Evolutionary conservation across 2,113 vertebrate genomes (phyloP).

Genomic region (Cochlearius cochlearius): DNA sequence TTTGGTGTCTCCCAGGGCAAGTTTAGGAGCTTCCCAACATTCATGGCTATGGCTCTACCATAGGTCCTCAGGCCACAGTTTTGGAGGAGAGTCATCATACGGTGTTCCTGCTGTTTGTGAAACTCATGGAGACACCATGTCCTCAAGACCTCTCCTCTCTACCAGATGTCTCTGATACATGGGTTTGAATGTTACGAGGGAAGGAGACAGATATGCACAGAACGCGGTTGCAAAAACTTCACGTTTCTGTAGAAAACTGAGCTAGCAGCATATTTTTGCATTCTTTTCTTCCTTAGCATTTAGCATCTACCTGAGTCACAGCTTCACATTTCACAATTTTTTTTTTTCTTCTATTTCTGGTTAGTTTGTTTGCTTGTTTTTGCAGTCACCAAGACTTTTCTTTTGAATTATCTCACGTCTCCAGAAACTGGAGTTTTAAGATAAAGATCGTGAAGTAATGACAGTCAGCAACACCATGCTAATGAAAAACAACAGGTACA

Average conservation of each 20-base stretch:
- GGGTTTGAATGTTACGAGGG: background rate
- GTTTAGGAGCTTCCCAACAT: background rate
- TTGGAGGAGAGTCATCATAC: background rate
- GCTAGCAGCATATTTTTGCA: background rate
- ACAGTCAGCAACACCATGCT: background rate
- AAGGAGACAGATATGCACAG: background rate
- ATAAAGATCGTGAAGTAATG: constrained; percentile 45
- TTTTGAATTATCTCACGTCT: constrained; percentile 35
- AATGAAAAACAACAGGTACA: background rate
- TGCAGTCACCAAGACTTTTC: background rate
- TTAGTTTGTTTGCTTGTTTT: constrained; percentile 31
- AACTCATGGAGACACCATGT: accelerated
- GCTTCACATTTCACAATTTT: background rate
- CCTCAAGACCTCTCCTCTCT: background rate
- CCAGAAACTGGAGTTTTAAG: constrained; percentile 37
- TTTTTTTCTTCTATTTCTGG: constrained; percentile 1
- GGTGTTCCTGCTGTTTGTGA: background rate
- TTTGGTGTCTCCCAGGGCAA: background rate
- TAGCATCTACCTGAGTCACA: constrained; percentile 42
- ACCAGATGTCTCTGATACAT: background rate
- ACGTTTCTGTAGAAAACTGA: background rate
- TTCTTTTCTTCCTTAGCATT: constrained; percentile 32
- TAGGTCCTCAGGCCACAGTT: background rate
- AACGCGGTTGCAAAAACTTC: background rate
- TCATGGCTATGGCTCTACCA: background rate